A percentile compares a stretch with the other conserved stretches of the same genome.
phyloP scores from a whole-genome alignment of 2,888 invertebrate genomes.

The Tolmerus cingulatus region DNA sequence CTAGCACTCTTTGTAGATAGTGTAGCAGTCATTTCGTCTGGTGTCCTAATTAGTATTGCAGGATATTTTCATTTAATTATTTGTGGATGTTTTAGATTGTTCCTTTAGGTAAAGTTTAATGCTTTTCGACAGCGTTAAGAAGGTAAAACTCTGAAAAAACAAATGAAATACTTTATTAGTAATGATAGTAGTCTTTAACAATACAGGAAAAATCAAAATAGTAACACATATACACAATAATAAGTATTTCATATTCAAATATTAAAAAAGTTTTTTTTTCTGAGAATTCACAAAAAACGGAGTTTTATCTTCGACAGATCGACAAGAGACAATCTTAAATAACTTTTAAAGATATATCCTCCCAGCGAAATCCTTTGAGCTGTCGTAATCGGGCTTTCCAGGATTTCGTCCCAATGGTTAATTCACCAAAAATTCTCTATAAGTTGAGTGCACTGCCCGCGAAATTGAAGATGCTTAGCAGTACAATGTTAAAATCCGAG shows the following conservation, averaged over 20 bases:
- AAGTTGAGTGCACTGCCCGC: neutral
- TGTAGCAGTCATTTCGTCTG: conserved; percentile 2
- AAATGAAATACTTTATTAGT: neutral
- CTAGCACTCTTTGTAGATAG: neutral
- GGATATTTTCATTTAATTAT: neutral
- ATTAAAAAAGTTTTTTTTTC: neutral
- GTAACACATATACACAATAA: neutral
- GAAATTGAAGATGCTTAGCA: neutral
- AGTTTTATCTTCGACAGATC: neutral
- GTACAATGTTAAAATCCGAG: neutral
- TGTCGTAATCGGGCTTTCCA: neutral
- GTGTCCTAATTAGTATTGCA: neutral
- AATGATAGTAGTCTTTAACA: neutral
- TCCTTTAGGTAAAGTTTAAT: neutral
- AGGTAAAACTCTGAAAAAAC: neutral
- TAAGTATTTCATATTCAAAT: too few species aligned
- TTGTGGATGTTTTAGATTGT: neutral
- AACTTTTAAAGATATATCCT: neutral
- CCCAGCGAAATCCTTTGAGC: neutral
- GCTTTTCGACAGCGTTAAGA: neutral
- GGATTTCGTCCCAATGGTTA: neutral
- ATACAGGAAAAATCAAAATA: neutral
- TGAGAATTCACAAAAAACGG: neutral
- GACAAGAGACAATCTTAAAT: neutral
- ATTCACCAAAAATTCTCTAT: neutral